These are phyloP conservation scores for Phaethornis superciliosus DNA, from an alignment of 2,113 vertebrate genomes.

Conservation along the genomic window DNA sequence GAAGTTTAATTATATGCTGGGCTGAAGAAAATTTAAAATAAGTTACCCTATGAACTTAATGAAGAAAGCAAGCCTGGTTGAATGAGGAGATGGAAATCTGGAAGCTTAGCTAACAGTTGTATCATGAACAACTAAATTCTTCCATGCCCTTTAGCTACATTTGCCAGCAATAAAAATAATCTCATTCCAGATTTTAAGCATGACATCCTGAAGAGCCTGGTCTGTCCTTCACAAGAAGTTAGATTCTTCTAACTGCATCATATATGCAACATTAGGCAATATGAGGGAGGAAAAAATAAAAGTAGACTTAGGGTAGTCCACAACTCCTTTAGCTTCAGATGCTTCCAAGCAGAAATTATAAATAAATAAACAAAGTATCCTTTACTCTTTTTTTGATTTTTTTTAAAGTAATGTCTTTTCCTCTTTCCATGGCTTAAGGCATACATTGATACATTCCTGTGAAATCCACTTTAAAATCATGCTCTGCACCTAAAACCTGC, in stretches of 20 bases:
- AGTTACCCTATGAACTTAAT: background rate
- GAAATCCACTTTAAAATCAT: slow-evolving; percentile 30
- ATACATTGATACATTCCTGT: fast-evolving
- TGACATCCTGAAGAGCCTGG: background rate
- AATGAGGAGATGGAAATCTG: slow-evolving; percentile 26
- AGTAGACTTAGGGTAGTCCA: background rate
- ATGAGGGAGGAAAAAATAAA: background rate
- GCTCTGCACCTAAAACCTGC: background rate
- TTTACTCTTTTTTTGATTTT: background rate
- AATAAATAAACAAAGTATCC: background rate
- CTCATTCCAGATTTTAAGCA: slow-evolving; percentile 58
- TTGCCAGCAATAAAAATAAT: slow-evolving; percentile 69
- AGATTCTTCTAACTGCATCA: slow-evolving; percentile 11
- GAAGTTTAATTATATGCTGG: slow-evolving; percentile 5
- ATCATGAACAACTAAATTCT: slow-evolving; percentile 33
- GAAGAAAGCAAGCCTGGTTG: slow-evolving; percentile 1
- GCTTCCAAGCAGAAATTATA: slow-evolving; percentile 16
- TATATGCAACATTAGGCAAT: slow-evolving; percentile 48
- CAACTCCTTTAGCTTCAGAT: background rate
- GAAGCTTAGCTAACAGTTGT: slow-evolving; percentile 4
- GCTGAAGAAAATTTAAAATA: background rate
- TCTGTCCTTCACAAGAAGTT: background rate
- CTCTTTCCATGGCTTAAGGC: background rate
- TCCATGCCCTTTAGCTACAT: slow-evolving; percentile 27
- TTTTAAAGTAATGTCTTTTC: background rate